These are phyloP conservation scores for Leucophenga montana DNA, from an alignment of 2,888 invertebrate genomes.

Conservation along the genomic window DNA sequence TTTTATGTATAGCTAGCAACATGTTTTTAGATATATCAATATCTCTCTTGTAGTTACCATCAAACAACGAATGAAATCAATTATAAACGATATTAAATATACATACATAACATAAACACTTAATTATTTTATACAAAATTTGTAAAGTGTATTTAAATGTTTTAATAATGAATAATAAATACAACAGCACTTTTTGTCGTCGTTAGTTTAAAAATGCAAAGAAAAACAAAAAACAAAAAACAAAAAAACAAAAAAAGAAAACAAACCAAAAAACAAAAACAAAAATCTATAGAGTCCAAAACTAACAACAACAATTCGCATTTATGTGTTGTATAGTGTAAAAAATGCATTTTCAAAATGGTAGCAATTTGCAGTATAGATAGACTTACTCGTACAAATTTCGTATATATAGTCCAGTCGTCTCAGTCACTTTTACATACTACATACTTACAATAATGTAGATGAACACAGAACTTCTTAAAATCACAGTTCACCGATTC, in stretches of 20 bases:
- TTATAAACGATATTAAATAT: conserved; percentile 31
- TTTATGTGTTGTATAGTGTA: conserved; percentile 1
- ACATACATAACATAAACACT: neutral
- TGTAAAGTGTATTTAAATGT: conserved; percentile 21
- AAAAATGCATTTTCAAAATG: neutral
- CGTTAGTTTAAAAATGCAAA: conserved; percentile 26
- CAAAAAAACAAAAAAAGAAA: neutral
- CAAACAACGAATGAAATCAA: conserved; percentile 18
- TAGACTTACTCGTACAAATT: neutral
- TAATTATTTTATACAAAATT: conserved; percentile 11
- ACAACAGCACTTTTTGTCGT: conserved; percentile 14
- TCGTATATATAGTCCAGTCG: neutral
- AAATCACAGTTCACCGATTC: neutral
- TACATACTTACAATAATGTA: neutral
- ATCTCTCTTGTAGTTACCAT: conserved; percentile 52
- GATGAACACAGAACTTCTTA: neutral
- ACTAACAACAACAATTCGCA: neutral
- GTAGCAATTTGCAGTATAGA: conserved; percentile 5
- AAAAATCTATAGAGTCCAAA: neutral
- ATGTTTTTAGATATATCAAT: conserved; percentile 49
- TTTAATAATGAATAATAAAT: conserved; percentile 31
- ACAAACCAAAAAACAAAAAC: neutral
- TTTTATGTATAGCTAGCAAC: conserved; percentile 71
- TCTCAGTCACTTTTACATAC: too few species aligned
- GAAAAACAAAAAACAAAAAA: neutral